Evolutionary conservation across 2,888 invertebrate species (phyloP).

Genomic region (Polydrusus tereticollis): DNA sequence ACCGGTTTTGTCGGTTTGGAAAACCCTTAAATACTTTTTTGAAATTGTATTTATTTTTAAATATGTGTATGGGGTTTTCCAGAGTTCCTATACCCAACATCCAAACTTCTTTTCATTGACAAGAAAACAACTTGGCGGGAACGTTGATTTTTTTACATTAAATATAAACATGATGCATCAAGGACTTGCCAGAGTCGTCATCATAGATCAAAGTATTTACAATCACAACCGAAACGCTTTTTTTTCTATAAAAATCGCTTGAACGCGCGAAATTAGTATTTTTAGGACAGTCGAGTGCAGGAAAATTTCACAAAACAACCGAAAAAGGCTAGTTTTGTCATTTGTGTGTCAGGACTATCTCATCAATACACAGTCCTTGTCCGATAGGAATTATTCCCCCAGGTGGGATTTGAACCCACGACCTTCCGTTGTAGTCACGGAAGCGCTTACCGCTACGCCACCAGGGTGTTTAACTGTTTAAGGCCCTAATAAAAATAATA

Average conservation of each 20-base stretch:
- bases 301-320: neutral
- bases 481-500: neutral
- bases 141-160: constrained; percentile 19
- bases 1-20: neutral
- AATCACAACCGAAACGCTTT: constrained; percentile 66
- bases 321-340: neutral
- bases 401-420: constrained; percentile 16
- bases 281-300: constrained; percentile 29
- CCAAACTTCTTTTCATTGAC: neutral
- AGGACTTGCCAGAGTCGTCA: constrained; percentile 68
- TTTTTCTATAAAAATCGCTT: constrained; percentile 7
- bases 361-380: too few species aligned
- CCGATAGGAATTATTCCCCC: too few species aligned
- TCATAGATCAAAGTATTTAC: constrained; percentile 65
- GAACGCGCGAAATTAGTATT: constrained; percentile 19
- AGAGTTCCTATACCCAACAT: neutral
- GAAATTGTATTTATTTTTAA: neutral
- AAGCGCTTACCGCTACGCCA: constrained; percentile 1
- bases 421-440: neutral
- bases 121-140: constrained; percentile 8
- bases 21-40: neutral
- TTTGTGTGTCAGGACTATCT: neutral
- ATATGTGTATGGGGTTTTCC: neutral
- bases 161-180: constrained; percentile 63
- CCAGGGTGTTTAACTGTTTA: constrained; percentile 18